Evolutionary conservation across 2,797 vertebrate genomes (phyloP), one percentile per base, ranked within the genome.

Genomic region (Oryzias sinensis): DNA sequence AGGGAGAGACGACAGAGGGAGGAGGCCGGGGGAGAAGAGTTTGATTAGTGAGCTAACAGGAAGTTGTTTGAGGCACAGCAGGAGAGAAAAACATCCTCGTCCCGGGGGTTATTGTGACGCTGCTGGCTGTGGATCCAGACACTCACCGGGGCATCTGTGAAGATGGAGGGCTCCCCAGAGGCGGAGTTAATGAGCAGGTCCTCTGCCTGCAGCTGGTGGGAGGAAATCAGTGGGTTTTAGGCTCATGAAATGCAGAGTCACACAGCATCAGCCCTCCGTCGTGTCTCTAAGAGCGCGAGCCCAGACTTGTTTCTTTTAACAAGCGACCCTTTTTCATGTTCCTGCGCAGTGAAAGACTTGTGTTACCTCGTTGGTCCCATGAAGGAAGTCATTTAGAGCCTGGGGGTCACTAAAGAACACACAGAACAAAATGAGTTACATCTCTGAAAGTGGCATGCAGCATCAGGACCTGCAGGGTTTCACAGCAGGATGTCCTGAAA

Each of bases 381-480:
- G 92, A 84, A 93, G 91, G 85, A 93, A 93, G 87, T 93, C 91
- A 53, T 93, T 93, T 86, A 93, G 87, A 85, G 93, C 93, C 88
- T 93, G 90, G 70, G 93, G 91, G 81, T 93, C 93, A 90, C 93
- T 93, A 77, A 4, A 17, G 63, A 22, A 51, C 24, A 63, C 17
- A 8, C 7, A 53, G 43, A 47, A 2, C 4, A 8, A 40, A 54
- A 27, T 49, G 14, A 0, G 25, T 60, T 25, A 5, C 44, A 51
- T 14, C 16, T 2, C 18, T 1, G 9, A 8, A 8, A 33, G 29
- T 8, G 29, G 7, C 8, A 9, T 9, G 29, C 29, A 13, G 33
- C 9, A 4, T 37, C 33, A 37, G 9, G 33, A 37, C 33, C 33
- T 11, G 1, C 27, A 27, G 27, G 1, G 3, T 37, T 11, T 33